Evolutionary conservation across 2,888 invertebrate species (phyloP).

Genomic region (Zaprionus bogoriensis): DNA sequence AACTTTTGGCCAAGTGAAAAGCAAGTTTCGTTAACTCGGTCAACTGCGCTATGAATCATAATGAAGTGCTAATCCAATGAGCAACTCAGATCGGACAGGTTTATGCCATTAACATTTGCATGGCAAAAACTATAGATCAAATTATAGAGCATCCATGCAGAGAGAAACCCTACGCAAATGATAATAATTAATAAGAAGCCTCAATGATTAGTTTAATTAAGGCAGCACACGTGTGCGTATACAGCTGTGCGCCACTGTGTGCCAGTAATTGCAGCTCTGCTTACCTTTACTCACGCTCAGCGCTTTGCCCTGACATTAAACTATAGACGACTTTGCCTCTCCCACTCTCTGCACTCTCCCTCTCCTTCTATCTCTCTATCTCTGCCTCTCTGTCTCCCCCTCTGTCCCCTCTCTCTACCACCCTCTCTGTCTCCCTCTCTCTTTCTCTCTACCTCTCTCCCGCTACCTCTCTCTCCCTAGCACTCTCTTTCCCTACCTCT

Average conservation of each 20-base stretch:
- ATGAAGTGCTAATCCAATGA: neutral
- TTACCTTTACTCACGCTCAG: neutral
- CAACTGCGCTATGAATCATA: too few species aligned
- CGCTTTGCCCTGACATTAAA: too few species aligned
- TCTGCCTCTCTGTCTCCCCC: too few species aligned
- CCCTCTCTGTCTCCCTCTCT: too few species aligned
- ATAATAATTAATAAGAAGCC: neutral
- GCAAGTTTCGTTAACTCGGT: neutral
- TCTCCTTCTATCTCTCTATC: too few species aligned
- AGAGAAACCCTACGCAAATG: neutral
- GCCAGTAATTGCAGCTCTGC: neutral
- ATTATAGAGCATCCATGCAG: neutral
- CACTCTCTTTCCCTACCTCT: neutral
- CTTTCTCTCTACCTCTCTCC: too few species aligned
- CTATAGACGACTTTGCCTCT: too few species aligned
- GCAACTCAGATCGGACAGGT: neutral
- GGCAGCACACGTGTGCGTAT: neutral
- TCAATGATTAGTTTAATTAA: neutral
- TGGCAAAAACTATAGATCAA: neutral
- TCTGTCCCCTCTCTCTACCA: too few species aligned
- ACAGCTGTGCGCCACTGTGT: neutral
- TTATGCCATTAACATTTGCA: neutral
- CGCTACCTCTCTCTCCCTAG: neutral
- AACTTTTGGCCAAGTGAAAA: neutral
- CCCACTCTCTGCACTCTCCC: too few species aligned